phyloP scores from a whole-genome alignment of 2,113 vertebrate species.

The Todiramphus chloris region DNA sequence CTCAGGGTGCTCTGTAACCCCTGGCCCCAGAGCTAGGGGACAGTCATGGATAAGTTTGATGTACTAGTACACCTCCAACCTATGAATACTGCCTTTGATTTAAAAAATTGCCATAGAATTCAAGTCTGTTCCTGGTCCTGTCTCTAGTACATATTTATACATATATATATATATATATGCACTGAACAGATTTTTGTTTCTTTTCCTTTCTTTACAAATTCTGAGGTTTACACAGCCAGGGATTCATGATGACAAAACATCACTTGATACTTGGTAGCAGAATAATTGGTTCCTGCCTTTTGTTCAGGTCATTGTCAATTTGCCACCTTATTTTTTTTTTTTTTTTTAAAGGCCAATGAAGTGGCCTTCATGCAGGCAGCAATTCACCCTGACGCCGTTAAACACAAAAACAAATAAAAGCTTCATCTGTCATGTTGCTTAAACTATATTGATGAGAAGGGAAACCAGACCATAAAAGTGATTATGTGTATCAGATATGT shows the following conservation, averaged over 20 bases:
- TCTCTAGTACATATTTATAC: not conserved
- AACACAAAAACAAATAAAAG: not conserved
- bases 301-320: not conserved
- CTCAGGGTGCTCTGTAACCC: not conserved
- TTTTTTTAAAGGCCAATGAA: not conserved
- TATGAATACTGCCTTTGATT: not conserved
- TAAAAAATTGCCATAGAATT: not conserved
- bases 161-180: not conserved
- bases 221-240: not conserved
- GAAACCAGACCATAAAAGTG: not conserved
- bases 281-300: not conserved
- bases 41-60: not conserved
- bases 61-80: not conserved
- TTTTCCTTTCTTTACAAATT: not conserved
- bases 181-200: not conserved
- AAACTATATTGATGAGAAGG: not conserved
- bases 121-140: not conserved
- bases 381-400: not conserved
- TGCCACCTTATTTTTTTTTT: not conserved
- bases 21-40: not conserved
- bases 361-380: not conserved
- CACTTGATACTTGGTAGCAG: not conserved
- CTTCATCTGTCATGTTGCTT: not conserved
- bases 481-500: not conserved
- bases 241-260: not conserved